Base-by-base conservation (phyloP, 2,888 invertebrate species). In the Hyposoter dolosus region DNA sequence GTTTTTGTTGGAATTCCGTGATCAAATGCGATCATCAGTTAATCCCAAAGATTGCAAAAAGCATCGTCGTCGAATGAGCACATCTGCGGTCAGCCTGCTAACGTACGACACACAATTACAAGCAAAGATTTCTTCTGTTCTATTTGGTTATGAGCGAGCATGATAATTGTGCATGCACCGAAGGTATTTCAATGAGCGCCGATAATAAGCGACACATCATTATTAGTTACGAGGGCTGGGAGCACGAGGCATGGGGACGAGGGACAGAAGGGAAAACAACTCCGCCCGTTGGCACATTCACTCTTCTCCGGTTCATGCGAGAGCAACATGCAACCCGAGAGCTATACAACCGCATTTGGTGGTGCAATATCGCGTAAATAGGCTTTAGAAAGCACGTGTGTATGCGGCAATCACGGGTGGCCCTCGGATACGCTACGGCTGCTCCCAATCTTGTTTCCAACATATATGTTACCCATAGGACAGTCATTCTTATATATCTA, bases 381-480 rank as follows among this genome's bases (percentile, higher is more conserved):
- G 87, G 84, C 87, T 88, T 89, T 87, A 88, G 89, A 89, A 88
- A 89, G 88, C 89, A 89, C 83, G 84, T 86, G 82, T 85, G 82
- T 86, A 83, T 85, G 82, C 84, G 53, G 83, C 83, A 88, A 87
- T 88, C 84, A 82, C 79, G 53, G 74, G 83, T 63, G 82, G 81
- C 82, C 66, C 82, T 66, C 82, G 63, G 72, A 78, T 72, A 77
- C 56, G 47, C 68, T 63, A 77, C 63, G 72, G 56, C 76, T 71
- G 69, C 76, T 84, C 80, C 71, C 74, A 78, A 85, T 74, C 56
- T 77, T 72, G 28, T 47, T 85, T 50, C 53, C 35, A 40, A 66
- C 53, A n/a, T 68, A n/a, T 35, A 68, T 15, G 23, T 43, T 5
- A 72, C 3, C 35, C 32, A 15, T 19, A 19, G 56, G 72, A 56